Conservation (phyloP, 2,797 vertebrate genomes). For the Denticeps clupeoides region DNA sequence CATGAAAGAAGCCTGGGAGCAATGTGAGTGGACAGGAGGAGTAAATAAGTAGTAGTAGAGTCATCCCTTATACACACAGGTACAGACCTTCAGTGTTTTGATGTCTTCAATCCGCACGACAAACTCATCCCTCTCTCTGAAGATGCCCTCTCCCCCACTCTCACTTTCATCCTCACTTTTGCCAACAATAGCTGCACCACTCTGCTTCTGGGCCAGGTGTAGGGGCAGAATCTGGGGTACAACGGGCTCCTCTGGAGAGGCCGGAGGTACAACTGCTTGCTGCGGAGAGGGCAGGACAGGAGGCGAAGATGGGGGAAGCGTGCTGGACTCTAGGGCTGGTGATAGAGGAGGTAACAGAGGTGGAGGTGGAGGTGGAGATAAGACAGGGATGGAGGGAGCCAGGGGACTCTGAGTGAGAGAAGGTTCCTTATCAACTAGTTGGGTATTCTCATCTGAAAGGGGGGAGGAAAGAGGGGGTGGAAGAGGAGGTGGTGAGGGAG, state of each 20-base stretch:
- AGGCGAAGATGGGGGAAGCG: slow-evolving; percentile 40
- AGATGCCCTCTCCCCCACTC: slow-evolving; percentile 88
- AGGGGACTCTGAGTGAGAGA: slow-evolving; percentile 33
- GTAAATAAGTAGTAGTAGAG: too few species aligned
- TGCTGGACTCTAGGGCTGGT: slow-evolving; percentile 46
- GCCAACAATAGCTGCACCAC: slow-evolving; percentile 75
- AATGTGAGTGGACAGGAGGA: too few species aligned
- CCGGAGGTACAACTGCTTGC: slow-evolving; percentile 45
- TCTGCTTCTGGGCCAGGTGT: slow-evolving; percentile 84
- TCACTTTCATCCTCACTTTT: slow-evolving; percentile 84
- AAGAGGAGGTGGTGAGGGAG: slow-evolving; percentile 56
- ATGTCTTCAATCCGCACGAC: slow-evolving; percentile 86
- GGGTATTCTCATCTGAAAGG: slow-evolving; percentile 42
- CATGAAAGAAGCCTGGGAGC: too few species aligned
- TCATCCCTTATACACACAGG: too few species aligned
- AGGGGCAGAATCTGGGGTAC: slow-evolving; percentile 67
- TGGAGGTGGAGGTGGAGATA: slow-evolving; percentile 34
- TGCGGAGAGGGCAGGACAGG: slow-evolving; percentile 34
- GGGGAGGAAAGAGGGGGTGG: slow-evolving; percentile 52
- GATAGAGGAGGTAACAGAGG: slow-evolving; percentile 43
- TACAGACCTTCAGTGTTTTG: slow-evolving; percentile 71
- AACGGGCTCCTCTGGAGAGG: slow-evolving; percentile 67
- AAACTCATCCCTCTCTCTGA: slow-evolving; percentile 84
- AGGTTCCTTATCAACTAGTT: slow-evolving; percentile 16
- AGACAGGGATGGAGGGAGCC: slow-evolving; percentile 33